These are phyloP conservation scores for Petrocephalus schoutedeni DNA, from an alignment of 2,797 vertebrate species.

Conservation along the genomic window DNA sequence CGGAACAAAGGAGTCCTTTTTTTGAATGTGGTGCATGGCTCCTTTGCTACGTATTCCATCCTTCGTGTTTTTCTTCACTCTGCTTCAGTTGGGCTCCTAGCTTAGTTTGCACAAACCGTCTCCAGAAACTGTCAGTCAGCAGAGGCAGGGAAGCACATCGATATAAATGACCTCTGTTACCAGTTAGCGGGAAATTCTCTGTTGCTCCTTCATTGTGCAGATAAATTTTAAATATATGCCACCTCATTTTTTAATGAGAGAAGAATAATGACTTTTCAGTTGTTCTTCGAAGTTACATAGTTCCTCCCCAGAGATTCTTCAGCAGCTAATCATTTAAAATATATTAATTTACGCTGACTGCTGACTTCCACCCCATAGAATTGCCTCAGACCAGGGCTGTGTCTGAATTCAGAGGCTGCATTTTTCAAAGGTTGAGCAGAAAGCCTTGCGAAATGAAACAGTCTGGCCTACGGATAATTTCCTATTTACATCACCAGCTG, in stretches of 20 bases:
- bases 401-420: no score
- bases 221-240: neutral
- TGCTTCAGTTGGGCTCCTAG: neutral
- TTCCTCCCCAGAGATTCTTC: neutral
- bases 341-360: neutral
- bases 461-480: no score
- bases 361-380: neutral
- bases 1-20: conserved; percentile 25
- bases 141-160: conserved; percentile 11
- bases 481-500: no score
- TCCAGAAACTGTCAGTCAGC: neutral
- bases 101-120: neutral
- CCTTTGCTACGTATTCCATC: conserved; percentile 24
- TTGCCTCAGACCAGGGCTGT: neutral
- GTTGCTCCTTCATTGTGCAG: neutral
- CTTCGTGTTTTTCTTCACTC: conserved; percentile 16
- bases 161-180: neutral
- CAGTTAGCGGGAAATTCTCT: neutral
- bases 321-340: neutral
- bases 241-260: neutral
- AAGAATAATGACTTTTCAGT: neutral
- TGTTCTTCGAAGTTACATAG: neutral
- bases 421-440: no score
- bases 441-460: no score
- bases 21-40: conserved; percentile 4